A percentile compares a stretch with the other conserved stretches of the same genome.
phyloP scores from a whole-genome alignment of 2,888 invertebrate genomes.

The Rotaria magnacalcarata region DNA sequence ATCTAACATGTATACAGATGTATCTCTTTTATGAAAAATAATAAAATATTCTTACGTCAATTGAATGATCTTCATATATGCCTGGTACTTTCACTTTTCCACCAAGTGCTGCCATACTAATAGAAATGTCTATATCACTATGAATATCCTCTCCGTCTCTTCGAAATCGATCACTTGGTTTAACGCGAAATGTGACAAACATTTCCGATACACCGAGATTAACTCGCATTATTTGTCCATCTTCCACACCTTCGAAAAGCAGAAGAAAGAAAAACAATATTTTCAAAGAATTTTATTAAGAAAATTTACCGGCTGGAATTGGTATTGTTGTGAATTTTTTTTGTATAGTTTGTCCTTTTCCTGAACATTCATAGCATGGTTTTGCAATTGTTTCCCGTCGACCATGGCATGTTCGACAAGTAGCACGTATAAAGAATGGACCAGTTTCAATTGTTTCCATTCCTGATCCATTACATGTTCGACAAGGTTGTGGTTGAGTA shows the following conservation, averaged over 20 bases:
- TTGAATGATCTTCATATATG: slow-evolving; percentile 74
- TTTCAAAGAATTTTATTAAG: neutral
- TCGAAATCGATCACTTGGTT: slow-evolving; percentile 76
- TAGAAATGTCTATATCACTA: slow-evolving; percentile 81
- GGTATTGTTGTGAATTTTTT: slow-evolving; percentile 82
- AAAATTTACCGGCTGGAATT: slow-evolving; percentile 70
- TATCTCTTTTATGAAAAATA: too few species aligned
- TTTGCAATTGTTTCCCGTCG: slow-evolving; percentile 78
- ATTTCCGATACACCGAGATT: slow-evolving; percentile 80
- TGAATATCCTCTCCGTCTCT: slow-evolving; percentile 91
- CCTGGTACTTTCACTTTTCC: slow-evolving; percentile 87
- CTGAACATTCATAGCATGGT: slow-evolving; percentile 85
- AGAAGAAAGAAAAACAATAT: too few species aligned
- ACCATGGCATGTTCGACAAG: slow-evolving; percentile 71
- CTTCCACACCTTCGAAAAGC: slow-evolving; percentile 69
- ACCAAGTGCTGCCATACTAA: slow-evolving; percentile 86
- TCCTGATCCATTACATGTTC: slow-evolving; percentile 89
- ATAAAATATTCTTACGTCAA: neutral
- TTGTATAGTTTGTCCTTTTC: slow-evolving; percentile 83
- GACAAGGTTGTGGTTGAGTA: slow-evolving; percentile 79
- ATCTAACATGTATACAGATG: slow-evolving; percentile 60
- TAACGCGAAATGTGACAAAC: slow-evolving; percentile 77
- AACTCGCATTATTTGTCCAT: slow-evolving; percentile 93
- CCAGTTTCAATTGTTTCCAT: slow-evolving; percentile 70
- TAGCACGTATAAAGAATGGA: slow-evolving; percentile 91